A percentile compares a stretch with the other conserved stretches of the same genome.
These are phyloP conservation scores for Perdita meconis DNA, from an alignment of 2,888 invertebrate genomes.

Conservation along the genomic window DNA sequence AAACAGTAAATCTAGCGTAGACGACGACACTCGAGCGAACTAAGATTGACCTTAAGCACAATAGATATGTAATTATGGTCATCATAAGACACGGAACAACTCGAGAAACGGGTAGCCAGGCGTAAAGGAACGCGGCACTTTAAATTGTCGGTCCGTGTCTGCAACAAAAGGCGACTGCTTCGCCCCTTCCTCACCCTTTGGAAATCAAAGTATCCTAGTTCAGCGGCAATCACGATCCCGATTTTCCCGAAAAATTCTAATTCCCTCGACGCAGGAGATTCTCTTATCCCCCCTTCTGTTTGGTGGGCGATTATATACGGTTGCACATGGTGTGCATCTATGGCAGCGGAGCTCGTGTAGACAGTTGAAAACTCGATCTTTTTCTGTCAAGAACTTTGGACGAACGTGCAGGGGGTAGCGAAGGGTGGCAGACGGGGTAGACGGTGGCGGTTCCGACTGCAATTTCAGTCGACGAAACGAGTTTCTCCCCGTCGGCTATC, in stretches of 20 bases:
- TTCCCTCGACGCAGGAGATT: slow-evolving; percentile 2
- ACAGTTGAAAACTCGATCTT: slow-evolving; percentile 60
- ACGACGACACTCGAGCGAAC: too few relatives aligned
- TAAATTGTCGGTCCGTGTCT: too few relatives aligned
- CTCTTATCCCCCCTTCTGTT: slow-evolving; percentile 20
- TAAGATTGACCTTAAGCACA: too few relatives aligned
- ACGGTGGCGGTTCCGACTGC: slow-evolving; percentile 32
- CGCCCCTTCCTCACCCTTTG: too few relatives aligned
- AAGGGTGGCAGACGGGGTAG: too few relatives aligned
- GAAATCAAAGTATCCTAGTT: background rate
- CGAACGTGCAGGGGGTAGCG: slow-evolving; percentile 5
- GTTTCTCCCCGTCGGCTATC: slow-evolving; percentile 29
- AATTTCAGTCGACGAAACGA: slow-evolving; percentile 57
- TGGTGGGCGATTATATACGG: slow-evolving; percentile 55
- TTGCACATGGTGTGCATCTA: slow-evolving; percentile 35
- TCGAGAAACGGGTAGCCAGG: too few relatives aligned
- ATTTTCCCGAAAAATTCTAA: slow-evolving; percentile 34
- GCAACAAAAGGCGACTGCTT: too few relatives aligned
- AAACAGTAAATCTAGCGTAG: too few relatives aligned
- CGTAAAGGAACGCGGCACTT: too few relatives aligned
- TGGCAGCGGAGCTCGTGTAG: slow-evolving; percentile 18
- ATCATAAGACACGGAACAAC: too few relatives aligned
- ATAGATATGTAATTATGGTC: too few relatives aligned
- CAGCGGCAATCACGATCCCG: slow-evolving; percentile 20
- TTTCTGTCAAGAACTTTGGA: slow-evolving; percentile 56